Evolutionary conservation across 2,888 invertebrate genomes (phyloP), one percentile per base, ranked within the genome.

Genomic region (Lepidocyrtinus sp.): DNA sequence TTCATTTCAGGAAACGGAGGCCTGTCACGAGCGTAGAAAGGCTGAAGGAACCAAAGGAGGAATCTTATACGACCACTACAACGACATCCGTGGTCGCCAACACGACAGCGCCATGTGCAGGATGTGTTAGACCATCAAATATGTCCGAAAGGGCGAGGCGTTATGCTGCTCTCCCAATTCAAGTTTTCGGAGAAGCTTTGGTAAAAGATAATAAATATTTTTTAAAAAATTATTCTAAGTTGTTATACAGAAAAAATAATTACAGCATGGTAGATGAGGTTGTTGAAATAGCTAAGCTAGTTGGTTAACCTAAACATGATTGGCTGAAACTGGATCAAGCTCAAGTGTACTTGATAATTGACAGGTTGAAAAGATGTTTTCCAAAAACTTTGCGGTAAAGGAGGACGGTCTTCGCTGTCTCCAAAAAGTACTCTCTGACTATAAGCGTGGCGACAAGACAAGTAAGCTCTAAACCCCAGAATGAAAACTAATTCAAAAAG

Each of bases 111-210:
- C 67, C 72, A 1, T 78, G 78, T 63, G 46, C 78, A 2, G 17
- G 78, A 26, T 78, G 78, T 73, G 62, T 78, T 9, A 78, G 84
- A 75, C 85, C 85, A n/a, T 84, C 85, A 22, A 86, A 86, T 72
- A 83, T 86, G 83, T 86, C 85, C 1, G 86, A 86, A 61, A 75
- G 86, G 72, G 86, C 86, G 9, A 69, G 83, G 26, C 65, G 86
- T 55, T 90, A 97, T 88, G 97, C 97, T 0, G 95, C 96, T 0
- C 89, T 96, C 79, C 96, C 97, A 0, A 96, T 97, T 87, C 91
- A 96, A 73, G 95, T 97, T 59, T 97, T 97, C 89, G 97, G 97
- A 77, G 93, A 93, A 89, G 94, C 95, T 70, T 89, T 97, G 90
- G 97, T 95, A 89, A 90, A n/a, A n/a, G n/a, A n/a, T n/a, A n/a